Conservation (phyloP, 2,888 invertebrate species). For the Platerodrilus igneus region DNA sequence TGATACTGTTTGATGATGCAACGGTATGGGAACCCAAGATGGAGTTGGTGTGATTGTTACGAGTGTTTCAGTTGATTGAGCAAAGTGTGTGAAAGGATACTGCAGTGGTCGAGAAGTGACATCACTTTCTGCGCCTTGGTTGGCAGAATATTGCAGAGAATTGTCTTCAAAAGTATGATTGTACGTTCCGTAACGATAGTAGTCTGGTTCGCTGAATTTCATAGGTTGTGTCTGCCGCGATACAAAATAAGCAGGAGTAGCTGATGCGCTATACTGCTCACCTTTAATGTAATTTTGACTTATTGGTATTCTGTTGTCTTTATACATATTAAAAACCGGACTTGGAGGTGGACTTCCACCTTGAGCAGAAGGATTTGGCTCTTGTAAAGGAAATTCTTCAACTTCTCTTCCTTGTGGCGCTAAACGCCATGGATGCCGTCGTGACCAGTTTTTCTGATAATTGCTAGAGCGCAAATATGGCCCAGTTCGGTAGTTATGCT, state of each 20-base stretch:
- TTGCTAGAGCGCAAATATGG: too few relatives aligned
- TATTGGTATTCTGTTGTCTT: constrained; percentile 10
- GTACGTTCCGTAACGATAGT: constrained; percentile 8
- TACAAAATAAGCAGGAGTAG: not conserved
- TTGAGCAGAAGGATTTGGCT: constrained; percentile 12
- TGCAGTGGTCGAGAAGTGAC: not conserved
- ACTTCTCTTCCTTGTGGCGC: constrained; percentile 7
- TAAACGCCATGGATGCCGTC: constrained; percentile 7
- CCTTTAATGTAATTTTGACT: not conserved
- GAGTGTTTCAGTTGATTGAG: constrained; percentile 7
- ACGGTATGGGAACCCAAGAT: constrained; percentile 10
- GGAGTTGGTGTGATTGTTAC: constrained; percentile 12
- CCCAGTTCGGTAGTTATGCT: too few relatives aligned
- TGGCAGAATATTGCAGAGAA: not conserved
- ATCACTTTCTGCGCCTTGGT: not conserved
- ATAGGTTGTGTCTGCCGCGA: not conserved
- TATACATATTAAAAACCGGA: constrained; percentile 7
- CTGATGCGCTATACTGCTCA: not conserved
- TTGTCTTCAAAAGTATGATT: not conserved
- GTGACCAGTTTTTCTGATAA: too few relatives aligned
- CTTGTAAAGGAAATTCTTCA: constrained; percentile 12
- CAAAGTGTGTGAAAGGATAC: too few relatives aligned
- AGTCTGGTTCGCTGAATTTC: constrained; percentile 7
- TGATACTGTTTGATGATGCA: too few relatives aligned
- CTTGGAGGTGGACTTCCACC: constrained; percentile 19